Conservation (phyloP, 2,797 vertebrate genomes). For the Taenioides sp. region DNA sequence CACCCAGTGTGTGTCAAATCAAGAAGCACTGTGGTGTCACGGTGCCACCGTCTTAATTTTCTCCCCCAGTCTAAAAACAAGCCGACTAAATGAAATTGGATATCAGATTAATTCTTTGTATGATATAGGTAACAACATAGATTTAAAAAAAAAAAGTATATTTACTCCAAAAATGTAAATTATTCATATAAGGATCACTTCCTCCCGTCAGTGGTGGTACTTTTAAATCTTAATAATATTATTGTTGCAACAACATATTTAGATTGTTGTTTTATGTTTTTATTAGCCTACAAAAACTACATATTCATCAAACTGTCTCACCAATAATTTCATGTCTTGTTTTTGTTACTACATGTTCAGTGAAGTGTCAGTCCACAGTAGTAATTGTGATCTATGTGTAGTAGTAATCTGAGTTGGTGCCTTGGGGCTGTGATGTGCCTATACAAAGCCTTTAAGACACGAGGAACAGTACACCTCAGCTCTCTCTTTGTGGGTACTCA, state of each 20-base stretch:
- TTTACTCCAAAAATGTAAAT: too few species aligned
- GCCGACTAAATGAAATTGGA: too few species aligned
- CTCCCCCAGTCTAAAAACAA: too few species aligned
- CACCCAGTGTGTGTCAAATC: too few species aligned
- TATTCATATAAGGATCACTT: too few species aligned
- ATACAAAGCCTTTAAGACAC: conserved; percentile 27
- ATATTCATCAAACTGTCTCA: conserved; percentile 1
- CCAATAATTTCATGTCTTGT: not conserved
- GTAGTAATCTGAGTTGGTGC: conserved; percentile 46
- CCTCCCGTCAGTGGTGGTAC: not conserved
- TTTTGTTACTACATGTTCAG: conserved; percentile 19
- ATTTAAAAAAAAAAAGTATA: too few species aligned
- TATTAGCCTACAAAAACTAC: not conserved
- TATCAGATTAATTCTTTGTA: too few species aligned
- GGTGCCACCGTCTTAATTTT: too few species aligned
- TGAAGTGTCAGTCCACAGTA: conserved; percentile 15
- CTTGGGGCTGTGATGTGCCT: conserved; percentile 37
- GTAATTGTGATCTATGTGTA: conserved; percentile 20
- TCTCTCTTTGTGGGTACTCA: conserved; percentile 38
- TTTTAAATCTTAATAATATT: not conserved
- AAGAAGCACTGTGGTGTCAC: too few species aligned
- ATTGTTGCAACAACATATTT: not conserved
- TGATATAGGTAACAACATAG: too few species aligned
- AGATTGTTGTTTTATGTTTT: not conserved
- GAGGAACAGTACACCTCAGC: conserved; percentile 38